These are phyloP conservation scores for Megastigmus dorsalis DNA, from an alignment of 2,888 invertebrate genomes.

Conservation along the genomic window DNA sequence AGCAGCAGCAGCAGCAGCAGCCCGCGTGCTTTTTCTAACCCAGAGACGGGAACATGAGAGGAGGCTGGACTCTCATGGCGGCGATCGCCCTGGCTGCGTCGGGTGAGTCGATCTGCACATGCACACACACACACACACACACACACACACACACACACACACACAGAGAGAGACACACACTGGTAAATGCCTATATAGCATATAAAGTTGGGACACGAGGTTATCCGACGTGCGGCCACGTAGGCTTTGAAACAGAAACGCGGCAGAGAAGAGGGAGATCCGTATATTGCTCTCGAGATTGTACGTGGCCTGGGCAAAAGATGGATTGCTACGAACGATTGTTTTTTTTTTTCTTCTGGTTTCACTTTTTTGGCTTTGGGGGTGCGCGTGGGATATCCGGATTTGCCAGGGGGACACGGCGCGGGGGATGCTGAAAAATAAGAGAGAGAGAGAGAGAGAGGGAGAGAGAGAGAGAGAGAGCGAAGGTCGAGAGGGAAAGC, in stretches of 20 bases:
- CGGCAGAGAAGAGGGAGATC: too few relatives aligned
- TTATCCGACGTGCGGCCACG: neutral
- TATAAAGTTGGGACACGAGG: neutral
- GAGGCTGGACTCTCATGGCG: slow-evolving; percentile 71
- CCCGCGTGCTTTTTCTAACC: slow-evolving; percentile 15
- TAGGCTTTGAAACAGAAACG: slow-evolving; percentile 28
- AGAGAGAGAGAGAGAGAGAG: too few relatives aligned
- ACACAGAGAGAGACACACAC: neutral
- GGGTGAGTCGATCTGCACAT: slow-evolving; percentile 67
- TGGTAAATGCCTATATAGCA: neutral
- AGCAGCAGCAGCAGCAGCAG: slow-evolving; percentile 1
- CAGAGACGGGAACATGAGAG: slow-evolving; percentile 65
- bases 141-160: neutral
- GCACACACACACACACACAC: neutral
- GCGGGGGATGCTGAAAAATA: slow-evolving; percentile 16
- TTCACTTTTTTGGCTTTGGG: neutral
- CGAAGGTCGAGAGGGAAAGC: slow-evolving; percentile 2
- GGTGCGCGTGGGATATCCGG: neutral
- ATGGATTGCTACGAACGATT: too few relatives aligned
- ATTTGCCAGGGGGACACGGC: neutral
- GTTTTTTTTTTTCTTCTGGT: neutral
- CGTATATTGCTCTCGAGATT: too few relatives aligned
- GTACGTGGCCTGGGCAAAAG: too few relatives aligned
- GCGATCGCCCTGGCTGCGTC: slow-evolving; percentile 73
- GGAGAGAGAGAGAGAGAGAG: neutral